Conservation (phyloP, 2,113 vertebrate genomes). For the Toxostoma redivivum region DNA sequence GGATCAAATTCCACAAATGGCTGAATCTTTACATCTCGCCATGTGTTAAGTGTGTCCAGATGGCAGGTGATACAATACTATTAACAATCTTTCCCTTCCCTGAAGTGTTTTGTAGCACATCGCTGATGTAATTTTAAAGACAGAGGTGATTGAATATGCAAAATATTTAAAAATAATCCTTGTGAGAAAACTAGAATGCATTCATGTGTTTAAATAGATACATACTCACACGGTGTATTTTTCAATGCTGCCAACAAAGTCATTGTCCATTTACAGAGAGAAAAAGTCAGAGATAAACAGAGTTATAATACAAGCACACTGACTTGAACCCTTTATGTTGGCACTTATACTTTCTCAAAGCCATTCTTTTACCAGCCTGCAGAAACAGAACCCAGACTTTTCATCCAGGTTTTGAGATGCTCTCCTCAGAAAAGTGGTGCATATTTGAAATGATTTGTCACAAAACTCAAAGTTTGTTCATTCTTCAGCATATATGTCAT, state of each 20-base stretch:
- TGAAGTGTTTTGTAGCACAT: background rate
- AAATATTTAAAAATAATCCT: slow-evolving; percentile 5
- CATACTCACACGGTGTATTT: background rate
- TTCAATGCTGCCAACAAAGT: background rate
- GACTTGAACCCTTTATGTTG: background rate
- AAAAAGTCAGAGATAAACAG: background rate
- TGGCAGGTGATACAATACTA: slow-evolving; percentile 23
- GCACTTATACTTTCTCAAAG: background rate
- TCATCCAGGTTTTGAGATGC: background rate
- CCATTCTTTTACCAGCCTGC: background rate
- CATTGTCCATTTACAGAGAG: background rate
- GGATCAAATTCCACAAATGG: slow-evolving; percentile 48
- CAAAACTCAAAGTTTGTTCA: background rate
- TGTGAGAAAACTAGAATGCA: background rate
- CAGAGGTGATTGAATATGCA: background rate
- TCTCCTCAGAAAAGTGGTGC: background rate
- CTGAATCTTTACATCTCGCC: slow-evolving; percentile 40
- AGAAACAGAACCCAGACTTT: background rate
- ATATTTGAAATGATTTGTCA: background rate
- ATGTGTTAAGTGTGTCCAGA: slow-evolving; percentile 57
- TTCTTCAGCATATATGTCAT: background rate
- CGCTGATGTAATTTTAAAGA: background rate
- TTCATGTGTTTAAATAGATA: background rate
- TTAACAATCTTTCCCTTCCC: slow-evolving; percentile 35
- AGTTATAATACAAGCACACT: background rate